Conservation (phyloP, 2,888 invertebrate species). For the Acronicta aceris region DNA sequence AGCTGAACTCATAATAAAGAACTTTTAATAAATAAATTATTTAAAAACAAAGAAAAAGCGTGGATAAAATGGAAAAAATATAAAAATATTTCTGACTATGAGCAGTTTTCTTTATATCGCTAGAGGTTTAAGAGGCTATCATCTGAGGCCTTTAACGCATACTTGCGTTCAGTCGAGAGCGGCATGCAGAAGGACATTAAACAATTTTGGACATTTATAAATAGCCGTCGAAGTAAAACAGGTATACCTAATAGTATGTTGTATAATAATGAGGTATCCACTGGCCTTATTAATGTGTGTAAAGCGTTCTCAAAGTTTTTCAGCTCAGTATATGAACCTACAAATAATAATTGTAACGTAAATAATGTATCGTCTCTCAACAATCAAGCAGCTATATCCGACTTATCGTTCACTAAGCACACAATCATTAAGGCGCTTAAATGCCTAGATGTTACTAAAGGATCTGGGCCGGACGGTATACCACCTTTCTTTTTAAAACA, state of each 20-base stretch:
- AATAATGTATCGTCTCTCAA: background rate
- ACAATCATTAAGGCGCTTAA: background rate
- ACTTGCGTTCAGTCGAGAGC: background rate
- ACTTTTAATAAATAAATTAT: no score
- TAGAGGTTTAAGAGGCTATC: conserved; percentile 1
- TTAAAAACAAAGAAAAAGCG: no score
- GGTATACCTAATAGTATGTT: background rate
- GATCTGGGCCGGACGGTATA: conserved; percentile 2
- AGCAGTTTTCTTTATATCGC: background rate
- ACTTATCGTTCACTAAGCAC: background rate
- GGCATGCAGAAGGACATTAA: conserved; percentile 1
- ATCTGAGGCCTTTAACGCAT: background rate
- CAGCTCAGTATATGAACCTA: conserved; percentile 3
- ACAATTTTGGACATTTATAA: conserved; percentile 2
- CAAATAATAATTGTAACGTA: background rate
- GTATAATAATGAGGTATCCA: background rate
- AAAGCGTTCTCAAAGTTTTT: background rate
- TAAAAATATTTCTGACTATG: no score
- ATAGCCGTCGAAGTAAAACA: background rate
- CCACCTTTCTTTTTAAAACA: conserved; percentile 7
- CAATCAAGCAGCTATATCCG: background rate
- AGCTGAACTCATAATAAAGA: no score
- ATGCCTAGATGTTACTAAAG: background rate
- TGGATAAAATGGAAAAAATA: no score
- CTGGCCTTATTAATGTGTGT: background rate